Percentiles rank a stretch among this genome's conserved stretches.
These are phyloP conservation scores for Campoplex capitator DNA, from an alignment of 2,888 invertebrate species.

Conservation along the genomic window DNA sequence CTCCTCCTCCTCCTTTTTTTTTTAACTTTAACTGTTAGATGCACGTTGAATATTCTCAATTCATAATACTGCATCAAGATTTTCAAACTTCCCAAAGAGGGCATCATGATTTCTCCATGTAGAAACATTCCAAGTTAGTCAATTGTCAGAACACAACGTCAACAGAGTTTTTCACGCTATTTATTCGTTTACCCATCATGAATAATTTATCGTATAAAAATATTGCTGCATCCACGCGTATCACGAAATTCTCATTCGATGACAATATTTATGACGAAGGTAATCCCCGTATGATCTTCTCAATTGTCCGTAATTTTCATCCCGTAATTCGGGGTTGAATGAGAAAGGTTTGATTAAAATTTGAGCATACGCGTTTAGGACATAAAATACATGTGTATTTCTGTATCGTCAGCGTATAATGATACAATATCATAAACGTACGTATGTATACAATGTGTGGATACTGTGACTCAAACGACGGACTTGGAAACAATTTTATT, in stretches of 20 bases:
- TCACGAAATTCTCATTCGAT: neutral
- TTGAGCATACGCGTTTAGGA: neutral
- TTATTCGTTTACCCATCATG: neutral
- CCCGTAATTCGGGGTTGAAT: neutral
- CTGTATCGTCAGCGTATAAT: neutral
- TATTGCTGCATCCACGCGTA: too few relatives aligned
- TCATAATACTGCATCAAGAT: neutral
- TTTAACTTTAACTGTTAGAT: neutral
- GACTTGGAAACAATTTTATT: slow-evolving; percentile 65
- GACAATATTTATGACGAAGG: neutral
- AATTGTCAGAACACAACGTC: neutral
- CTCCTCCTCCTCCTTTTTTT: neutral
- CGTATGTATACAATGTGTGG: neutral
- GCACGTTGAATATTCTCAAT: slow-evolving; percentile 1
- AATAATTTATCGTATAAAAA: too few relatives aligned
- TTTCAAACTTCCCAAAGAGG: neutral
- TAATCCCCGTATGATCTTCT: neutral
- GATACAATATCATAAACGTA: neutral
- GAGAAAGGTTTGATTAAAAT: slow-evolving; percentile 12
- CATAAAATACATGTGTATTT: neutral
- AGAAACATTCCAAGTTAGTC: neutral
- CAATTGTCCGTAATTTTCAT: neutral
- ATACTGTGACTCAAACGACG: slow-evolving; percentile 20
- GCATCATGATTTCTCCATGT: neutral
- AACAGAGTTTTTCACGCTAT: neutral